phyloP scores from a whole-genome alignment of 2,113 vertebrate genomes.

The Dermatemys mawii region DNA sequence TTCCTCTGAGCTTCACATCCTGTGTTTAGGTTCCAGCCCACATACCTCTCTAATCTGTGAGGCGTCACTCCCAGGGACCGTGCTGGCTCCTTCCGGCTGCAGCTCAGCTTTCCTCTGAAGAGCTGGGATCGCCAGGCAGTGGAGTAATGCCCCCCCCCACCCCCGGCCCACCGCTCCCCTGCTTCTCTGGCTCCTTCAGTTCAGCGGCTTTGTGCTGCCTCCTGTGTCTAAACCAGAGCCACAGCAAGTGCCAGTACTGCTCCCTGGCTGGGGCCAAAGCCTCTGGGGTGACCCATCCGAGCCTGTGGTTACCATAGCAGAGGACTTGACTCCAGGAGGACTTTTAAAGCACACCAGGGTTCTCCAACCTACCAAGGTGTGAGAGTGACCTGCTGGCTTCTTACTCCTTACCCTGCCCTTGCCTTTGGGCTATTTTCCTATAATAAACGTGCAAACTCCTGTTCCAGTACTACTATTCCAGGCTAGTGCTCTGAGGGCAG shows the following conservation, averaged over 20 bases:
- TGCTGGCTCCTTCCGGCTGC: constrained; percentile 71
- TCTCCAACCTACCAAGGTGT: background rate
- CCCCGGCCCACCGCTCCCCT: background rate
- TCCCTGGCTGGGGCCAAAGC: background rate
- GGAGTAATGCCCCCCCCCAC: background rate
- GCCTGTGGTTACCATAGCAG: background rate
- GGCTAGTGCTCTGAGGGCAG: background rate
- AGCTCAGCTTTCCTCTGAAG: constrained; percentile 49
- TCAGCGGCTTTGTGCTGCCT: background rate
- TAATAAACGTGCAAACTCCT: background rate
- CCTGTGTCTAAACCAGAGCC: background rate
- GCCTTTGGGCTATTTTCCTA: background rate
- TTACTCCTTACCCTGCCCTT: background rate
- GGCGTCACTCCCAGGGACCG: constrained; percentile 65
- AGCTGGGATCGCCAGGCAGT: background rate
- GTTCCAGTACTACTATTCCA: background rate
- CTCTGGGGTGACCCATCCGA: background rate
- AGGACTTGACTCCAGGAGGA: background rate
- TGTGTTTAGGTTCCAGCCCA: constrained; percentile 82
- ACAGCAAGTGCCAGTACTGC: rapidly evolving
- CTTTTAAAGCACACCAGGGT: background rate
- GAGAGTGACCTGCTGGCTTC: background rate
- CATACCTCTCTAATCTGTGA: constrained; percentile 82
- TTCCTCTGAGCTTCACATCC: constrained; percentile 79
- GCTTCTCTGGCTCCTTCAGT: background rate